Evolutionary conservation across 2,797 vertebrate genomes (phyloP).

Genomic region (Mallotus villosus): DNA sequence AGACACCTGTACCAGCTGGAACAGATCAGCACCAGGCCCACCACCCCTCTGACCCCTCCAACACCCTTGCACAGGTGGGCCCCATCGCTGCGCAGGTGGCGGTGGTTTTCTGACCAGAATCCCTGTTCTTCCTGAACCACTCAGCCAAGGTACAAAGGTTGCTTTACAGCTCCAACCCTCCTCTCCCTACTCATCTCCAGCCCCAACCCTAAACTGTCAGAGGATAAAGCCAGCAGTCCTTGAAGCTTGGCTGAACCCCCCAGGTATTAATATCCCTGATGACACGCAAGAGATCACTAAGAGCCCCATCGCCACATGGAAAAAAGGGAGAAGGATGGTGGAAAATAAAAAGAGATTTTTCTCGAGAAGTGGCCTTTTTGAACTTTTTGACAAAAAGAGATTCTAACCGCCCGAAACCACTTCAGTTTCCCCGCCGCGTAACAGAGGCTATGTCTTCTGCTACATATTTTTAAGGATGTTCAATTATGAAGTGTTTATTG

Average conservation of each 20-base stretch:
- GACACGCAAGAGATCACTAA: slow-evolving; percentile 32
- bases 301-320: slow-evolving; percentile 34
- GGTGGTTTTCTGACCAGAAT: no score
- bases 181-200: neutral
- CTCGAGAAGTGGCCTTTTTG: slow-evolving; percentile 27
- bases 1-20: slow-evolving; percentile 34
- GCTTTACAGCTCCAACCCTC: neutral
- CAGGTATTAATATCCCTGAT: slow-evolving; percentile 51
- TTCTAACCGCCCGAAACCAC: slow-evolving; percentile 17
- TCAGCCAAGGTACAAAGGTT: neutral
- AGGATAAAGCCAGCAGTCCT: slow-evolving; percentile 45
- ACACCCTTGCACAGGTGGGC: neutral
- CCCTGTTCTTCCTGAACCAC: neutral
- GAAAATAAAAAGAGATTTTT: slow-evolving; percentile 32
- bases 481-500: neutral
- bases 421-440: neutral
- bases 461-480: neutral
- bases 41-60: slow-evolving; percentile 30
- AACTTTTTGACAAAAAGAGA: slow-evolving; percentile 31
- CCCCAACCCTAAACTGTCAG: neutral
- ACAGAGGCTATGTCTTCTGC: no score
- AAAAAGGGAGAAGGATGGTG: slow-evolving; percentile 22
- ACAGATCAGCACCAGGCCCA: slow-evolving; percentile 35
- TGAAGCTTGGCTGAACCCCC: slow-evolving; percentile 34
- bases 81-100: neutral